phyloP scores from a whole-genome alignment of 2,888 invertebrate genomes.

The Sarcophaga caerulescens region DNA sequence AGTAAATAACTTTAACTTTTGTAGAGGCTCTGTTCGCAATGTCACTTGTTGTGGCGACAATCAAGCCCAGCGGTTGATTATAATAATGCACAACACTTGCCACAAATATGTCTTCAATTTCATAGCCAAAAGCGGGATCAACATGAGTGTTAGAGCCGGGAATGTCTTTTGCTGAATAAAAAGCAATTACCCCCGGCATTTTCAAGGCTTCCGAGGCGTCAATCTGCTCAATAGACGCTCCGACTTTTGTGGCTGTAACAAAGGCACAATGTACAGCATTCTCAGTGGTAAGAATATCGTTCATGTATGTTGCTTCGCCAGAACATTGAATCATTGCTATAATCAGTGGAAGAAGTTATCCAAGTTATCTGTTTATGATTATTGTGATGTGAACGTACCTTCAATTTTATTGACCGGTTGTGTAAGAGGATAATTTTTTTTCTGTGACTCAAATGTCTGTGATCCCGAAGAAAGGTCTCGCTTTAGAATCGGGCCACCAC shows the following conservation, averaged over 20 bases:
- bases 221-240: constrained; percentile 83
- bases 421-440: constrained; percentile 88
- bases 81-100: constrained; percentile 81
- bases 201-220: constrained; percentile 84
- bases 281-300: constrained; percentile 85
- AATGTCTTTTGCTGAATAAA: constrained; percentile 85
- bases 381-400: constrained; percentile 73
- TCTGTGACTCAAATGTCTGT: constrained; percentile 87
- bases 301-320: constrained; percentile 89
- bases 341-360: neutral
- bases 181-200: constrained; percentile 84
- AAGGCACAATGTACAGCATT: constrained; percentile 85
- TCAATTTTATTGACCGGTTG: constrained; percentile 88
- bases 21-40: constrained; percentile 83
- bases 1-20: constrained; percentile 82
- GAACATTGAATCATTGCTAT: constrained; percentile 85
- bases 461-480: constrained; percentile 85
- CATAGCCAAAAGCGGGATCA: constrained; percentile 78
- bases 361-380: neutral
- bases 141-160: constrained; percentile 84
- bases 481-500: constrained; percentile 84
- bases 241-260: constrained; percentile 83
- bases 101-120: constrained; percentile 80
- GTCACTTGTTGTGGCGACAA: constrained; percentile 85
- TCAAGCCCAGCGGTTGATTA: constrained; percentile 88